phyloP scores from a whole-genome alignment of 2,888 invertebrate genomes.

The Drosophila emarginata region DNA sequence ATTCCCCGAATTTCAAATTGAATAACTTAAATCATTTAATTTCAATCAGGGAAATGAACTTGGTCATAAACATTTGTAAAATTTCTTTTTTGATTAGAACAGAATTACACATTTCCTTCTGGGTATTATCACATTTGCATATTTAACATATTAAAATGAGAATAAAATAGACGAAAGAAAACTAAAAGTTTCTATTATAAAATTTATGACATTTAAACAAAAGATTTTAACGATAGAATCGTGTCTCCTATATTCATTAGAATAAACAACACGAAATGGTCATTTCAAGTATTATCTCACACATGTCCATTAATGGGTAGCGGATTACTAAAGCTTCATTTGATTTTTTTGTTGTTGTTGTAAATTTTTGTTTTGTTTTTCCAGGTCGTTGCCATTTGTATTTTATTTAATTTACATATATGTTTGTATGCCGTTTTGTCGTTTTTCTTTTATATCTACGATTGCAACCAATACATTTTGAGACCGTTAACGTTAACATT shows the following conservation, averaged over 20 bases:
- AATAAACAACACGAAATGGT: constrained; percentile 17
- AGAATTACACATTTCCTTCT: background rate
- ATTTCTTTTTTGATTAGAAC: background rate
- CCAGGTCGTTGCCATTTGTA: constrained; percentile 53
- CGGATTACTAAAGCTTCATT: constrained; percentile 48
- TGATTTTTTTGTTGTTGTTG: constrained; percentile 18
- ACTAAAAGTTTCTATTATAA: constrained; percentile 4
- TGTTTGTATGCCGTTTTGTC: constrained; percentile 33
- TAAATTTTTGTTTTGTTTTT: constrained; percentile 31
- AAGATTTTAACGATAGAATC: constrained; percentile 18
- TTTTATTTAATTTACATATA: constrained; percentile 38
- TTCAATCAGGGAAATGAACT: background rate
- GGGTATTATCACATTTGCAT: constrained; percentile 8
- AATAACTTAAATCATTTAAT: background rate
- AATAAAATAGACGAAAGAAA: background rate
- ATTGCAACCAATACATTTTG: constrained; percentile 56
- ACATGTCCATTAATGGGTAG: constrained; percentile 42
- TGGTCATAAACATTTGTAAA: background rate
- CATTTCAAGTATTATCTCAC: constrained; percentile 34
- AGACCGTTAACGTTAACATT: constrained; percentile 69
- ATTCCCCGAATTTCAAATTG: background rate
- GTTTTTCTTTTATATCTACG: constrained; percentile 9
- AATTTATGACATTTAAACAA: constrained; percentile 17
- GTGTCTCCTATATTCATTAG: constrained; percentile 18
- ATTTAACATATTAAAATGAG: background rate